Evolutionary conservation across 2,888 invertebrate genomes (phyloP), one percentile per base, ranked within the genome.

Genomic region (Nebria brevicollis): DNA sequence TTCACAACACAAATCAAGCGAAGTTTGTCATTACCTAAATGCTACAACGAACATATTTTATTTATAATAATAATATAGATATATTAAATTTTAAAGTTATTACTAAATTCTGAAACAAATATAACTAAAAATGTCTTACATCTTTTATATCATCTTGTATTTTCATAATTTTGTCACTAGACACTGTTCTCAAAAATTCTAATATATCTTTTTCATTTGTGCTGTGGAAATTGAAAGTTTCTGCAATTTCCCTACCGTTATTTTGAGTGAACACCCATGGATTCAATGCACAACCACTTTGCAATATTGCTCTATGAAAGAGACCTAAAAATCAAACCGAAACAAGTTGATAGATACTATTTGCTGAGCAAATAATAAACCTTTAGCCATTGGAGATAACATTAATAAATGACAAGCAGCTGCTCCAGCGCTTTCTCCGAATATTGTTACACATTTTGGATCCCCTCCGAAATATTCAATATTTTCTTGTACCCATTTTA

Each of bases 251-350:
- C 66, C n/a, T 72, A 6, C 75, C 66, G 54, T 42, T 42, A 25
- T 11, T 75, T 26, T 10, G 8, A 42, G 75, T 26, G 10, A 26
- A 75, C 43, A 80, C 85, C 88, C 88, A 88, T 72, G 83, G 78
- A 82, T 84, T 86, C 11, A 86, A 77, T 4, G 86, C 87, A 73
- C 84, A 84, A 7, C 88, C 88, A 84, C 88, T 88, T 85, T 88
- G 87, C 6, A 85, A 83, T 73, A 88, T 86, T 5, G 87, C 88
- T 84, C 86, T 87, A 76, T 88, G 87, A 77, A 88, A 88, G 20
- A 88, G 83, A 13, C 87, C 87, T 87, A 66, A 11, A 77, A 68
- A 68, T n/a, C 10, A 6, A 75, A 25, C 65, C 26, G 5, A 75
- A 64, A 75, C 68, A 20, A 3, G 13, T 66, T 34, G 1, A 54